phyloP scores from a whole-genome alignment of 64 coral and sea anemone species.

The Porites australiensis region DNA sequence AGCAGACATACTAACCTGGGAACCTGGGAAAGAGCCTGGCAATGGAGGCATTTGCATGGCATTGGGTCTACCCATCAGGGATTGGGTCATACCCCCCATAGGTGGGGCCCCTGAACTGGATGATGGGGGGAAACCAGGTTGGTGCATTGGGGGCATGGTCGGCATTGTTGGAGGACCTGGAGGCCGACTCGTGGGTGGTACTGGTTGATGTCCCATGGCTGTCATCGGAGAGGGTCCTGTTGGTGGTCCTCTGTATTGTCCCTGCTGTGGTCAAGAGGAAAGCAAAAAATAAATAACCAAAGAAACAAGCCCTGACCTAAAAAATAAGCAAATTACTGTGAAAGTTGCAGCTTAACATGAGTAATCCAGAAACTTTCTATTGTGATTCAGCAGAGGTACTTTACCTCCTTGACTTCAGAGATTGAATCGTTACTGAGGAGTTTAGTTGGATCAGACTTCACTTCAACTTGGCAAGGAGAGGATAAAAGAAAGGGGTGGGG shows the following conservation, averaged over 20 bases:
- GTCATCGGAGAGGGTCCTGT: conserved; percentile 9
- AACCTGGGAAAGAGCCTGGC: conserved; percentile 45
- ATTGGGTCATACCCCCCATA: conserved; percentile 66
- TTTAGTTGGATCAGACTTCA: too few relatives aligned
- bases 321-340: too few relatives aligned
- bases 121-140: conserved; percentile 55
- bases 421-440: too few relatives aligned
- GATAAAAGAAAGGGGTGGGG: too few relatives aligned
- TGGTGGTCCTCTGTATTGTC: conserved; percentile 32
- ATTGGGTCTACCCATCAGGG: conserved; percentile 57
- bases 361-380: too few relatives aligned
- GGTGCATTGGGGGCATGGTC: conserved; percentile 47
- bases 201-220: conserved; percentile 10
- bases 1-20: conserved; percentile 77
- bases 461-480: too few relatives aligned
- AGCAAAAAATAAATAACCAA: background rate
- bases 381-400: too few relatives aligned
- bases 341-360: too few relatives aligned
- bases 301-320: too few relatives aligned
- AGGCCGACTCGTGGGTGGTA: conserved; percentile 32
- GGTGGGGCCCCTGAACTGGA: conserved; percentile 66
- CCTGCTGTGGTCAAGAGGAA: background rate
- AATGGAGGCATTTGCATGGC: conserved; percentile 53
- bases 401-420: too few relatives aligned
- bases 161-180: conserved; percentile 60